Evolutionary conservation across 2,113 vertebrate species (phyloP), one percentile per base, ranked within the genome.

Genomic region (Austrofundulus limnaeus): DNA sequence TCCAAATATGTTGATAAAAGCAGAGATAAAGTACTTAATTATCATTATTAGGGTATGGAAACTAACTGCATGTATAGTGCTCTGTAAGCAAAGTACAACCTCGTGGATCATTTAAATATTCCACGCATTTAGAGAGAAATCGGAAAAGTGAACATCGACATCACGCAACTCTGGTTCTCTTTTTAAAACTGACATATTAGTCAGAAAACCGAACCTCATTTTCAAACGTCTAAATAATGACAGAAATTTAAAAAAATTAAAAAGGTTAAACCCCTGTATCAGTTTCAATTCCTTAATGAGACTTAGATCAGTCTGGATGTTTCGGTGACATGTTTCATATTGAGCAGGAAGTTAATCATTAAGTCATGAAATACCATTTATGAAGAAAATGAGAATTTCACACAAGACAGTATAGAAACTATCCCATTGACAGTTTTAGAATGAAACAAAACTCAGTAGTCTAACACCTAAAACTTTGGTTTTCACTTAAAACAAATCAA

Each of bases 281-380:
- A 42, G 68, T 81, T 81, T 81, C 69, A 34, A 55, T 77, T 79
- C 70, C 66, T 54, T 58, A n/a, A 47, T 67, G 13, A 61, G 15
- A 25, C 24, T 37, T 37, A 56, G 16, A n/a, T 20, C 20, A 13
- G 47, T 8, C 12, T 41, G 10, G 17, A 34, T n/a, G 9, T 50
- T 23, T 16, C 15, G n/a, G 11, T 49, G 2, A 28, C 20, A 60
- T 9, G 10, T 19, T 52, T 39, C 25, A 20, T 19, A 25, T 28
- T 43, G 19, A 8, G 9, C 28, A 50, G n/a, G 23, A 47, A 38
- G 11, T 8, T 15, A 34, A 9, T 10, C 5, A 34, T 34, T 8
- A 16, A 20, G 23, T 16, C 1, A 13, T 65, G 6, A 69, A 28
- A 34, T 37, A 24, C 13, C 17, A 43, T 25, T 55, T 58, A 7